Evolutionary conservation across 1,140 invertebrate genomes (phyloP).

Genomic region (Lineus longissimus): DNA sequence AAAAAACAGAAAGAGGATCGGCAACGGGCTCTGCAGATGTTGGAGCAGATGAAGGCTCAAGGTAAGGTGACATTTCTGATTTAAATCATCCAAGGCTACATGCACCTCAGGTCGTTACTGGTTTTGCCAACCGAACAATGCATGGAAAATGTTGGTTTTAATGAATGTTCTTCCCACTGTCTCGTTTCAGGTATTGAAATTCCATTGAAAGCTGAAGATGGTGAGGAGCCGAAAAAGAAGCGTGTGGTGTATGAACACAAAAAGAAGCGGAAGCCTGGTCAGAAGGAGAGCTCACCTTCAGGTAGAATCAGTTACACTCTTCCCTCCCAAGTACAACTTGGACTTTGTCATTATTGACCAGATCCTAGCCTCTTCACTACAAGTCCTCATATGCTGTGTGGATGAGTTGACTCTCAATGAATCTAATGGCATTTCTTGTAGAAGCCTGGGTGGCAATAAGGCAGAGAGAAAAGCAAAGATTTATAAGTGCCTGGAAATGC

Average conservation of each 20-base stretch:
- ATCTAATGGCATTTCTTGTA: background rate
- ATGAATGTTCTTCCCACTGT: slow-evolving; percentile 7
- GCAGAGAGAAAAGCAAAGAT: background rate
- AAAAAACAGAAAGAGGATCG: slow-evolving; percentile 81
- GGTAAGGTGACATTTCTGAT: too few species aligned
- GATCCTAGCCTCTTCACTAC: background rate
- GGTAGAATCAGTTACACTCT: background rate
- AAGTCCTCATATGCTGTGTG: background rate
- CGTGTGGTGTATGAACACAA: slow-evolving; percentile 59
- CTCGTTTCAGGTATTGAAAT: slow-evolving; percentile 60
- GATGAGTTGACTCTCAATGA: background rate
- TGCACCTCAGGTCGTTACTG: too few species aligned
- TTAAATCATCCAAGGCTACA: too few species aligned
- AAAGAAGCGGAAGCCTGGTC: slow-evolving; percentile 46
- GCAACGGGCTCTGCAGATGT: slow-evolving; percentile 78
- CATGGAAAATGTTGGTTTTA: background rate
- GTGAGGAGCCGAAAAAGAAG: slow-evolving; percentile 69
- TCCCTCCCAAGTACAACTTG: too few species aligned
- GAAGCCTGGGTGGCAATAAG: background rate
- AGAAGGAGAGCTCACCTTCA: slow-evolving; percentile 22
- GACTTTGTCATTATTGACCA: background rate
- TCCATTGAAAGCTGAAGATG: slow-evolving; percentile 59
- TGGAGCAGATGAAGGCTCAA: slow-evolving; percentile 82
- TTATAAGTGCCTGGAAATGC: too few species aligned
- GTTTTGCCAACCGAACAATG: too few species aligned